Conservation (phyloP, 2,113 vertebrate species). For the Bostrychus sinensis region DNA sequence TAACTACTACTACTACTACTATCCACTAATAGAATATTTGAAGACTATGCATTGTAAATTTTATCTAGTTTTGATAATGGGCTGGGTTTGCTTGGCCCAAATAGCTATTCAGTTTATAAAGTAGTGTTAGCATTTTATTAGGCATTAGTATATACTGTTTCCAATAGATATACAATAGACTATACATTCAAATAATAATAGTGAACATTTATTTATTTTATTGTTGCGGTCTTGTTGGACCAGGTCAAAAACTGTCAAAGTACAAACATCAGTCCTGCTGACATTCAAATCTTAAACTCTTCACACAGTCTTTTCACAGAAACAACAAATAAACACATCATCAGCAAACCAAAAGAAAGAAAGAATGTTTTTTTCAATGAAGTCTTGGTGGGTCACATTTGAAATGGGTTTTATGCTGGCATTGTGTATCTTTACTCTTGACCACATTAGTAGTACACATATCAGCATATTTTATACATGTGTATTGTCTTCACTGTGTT, state of each 20-base stretch:
- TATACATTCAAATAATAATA: conserved; percentile 7
- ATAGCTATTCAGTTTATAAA: too few species aligned
- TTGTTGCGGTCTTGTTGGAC: conserved; percentile 44
- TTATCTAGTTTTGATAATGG: too few species aligned
- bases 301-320: conserved; percentile 26
- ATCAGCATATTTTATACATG: too few species aligned
- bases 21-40: too few species aligned
- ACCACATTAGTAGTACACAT: too few species aligned
- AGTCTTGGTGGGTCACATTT: not conserved
- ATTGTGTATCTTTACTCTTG: too few species aligned
- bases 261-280: conserved; percentile 72
- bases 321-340: conserved; percentile 2
- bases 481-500: too few species aligned
- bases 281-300: conserved; percentile 41
- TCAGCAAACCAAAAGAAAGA: not conserved
- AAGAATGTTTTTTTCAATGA: not conserved
- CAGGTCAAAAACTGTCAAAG: conserved; percentile 15
- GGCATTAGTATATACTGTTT: not conserved
- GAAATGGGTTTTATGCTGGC: too few species aligned
- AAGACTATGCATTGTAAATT: too few species aligned
- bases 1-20: too few species aligned
- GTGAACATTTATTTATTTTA: conserved; percentile 29
- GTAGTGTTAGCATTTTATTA: too few species aligned
- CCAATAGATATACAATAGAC: not conserved
- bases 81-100: too few species aligned